These are phyloP conservation scores for Stomatorhinus ivindoensis DNA, from an alignment of 2,113 vertebrate genomes.

Conservation along the genomic window DNA sequence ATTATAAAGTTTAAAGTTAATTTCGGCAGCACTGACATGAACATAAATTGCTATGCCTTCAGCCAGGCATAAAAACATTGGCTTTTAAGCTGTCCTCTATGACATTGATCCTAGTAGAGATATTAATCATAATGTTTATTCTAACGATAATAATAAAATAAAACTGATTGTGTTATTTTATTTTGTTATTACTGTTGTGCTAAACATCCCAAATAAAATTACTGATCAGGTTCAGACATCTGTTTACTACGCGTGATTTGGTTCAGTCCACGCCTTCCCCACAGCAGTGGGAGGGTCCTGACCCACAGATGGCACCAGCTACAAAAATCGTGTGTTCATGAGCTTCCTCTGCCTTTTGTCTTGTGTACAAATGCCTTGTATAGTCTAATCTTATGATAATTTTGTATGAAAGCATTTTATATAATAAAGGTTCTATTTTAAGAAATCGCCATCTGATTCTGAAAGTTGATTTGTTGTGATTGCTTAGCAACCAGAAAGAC, in stretches of 20 bases:
- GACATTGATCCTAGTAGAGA: not conserved
- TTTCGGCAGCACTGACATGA: slow-evolving; percentile 7
- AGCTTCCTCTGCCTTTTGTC: slow-evolving; percentile 18
- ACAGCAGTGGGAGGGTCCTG: not conserved
- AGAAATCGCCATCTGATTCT: slow-evolving; percentile 29
- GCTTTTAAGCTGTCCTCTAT: not conserved
- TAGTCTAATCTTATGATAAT: slow-evolving; percentile 53
- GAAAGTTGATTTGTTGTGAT: not conserved
- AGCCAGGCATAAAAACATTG: not conserved
- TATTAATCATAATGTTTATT: not conserved
- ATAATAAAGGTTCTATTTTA: slow-evolving; percentile 73
- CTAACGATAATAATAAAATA: not conserved
- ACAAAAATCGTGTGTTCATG: not conserved
- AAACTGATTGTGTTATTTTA: not conserved
- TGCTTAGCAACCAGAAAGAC: not conserved
- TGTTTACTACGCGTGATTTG: not conserved
- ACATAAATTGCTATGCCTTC: not conserved
- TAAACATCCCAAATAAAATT: not conserved
- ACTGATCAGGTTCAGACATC: not conserved
- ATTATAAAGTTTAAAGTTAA: not conserved
- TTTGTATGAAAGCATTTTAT: slow-evolving; percentile 68
- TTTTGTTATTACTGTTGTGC: not conserved
- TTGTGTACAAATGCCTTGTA: slow-evolving; percentile 51
- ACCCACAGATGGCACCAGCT: not conserved
- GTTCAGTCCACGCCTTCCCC: not conserved